A percentile compares a stretch with the other conserved stretches of the same genome.
phyloP scores from a whole-genome alignment of 2,797 vertebrate genomes.

The Lates japonicus region DNA sequence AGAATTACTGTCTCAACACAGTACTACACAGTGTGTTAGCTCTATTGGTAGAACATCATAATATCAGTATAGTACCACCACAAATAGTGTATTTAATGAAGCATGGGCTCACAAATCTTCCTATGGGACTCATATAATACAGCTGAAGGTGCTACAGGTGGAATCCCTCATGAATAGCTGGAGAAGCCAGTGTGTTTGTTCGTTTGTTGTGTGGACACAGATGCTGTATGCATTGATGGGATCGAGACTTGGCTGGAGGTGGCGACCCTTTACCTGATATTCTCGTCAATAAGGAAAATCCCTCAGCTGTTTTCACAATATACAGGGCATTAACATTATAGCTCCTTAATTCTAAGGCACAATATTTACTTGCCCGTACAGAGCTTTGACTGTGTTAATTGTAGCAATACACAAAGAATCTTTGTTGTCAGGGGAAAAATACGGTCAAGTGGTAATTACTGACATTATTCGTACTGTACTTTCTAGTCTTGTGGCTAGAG shows the following conservation, averaged over 20 bases:
- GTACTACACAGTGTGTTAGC: not conserved
- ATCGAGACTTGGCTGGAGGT: constrained; percentile 59
- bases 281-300: constrained; percentile 65
- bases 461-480: not conserved
- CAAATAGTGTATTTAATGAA: constrained; percentile 33
- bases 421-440: not conserved
- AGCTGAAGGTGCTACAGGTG: constrained; percentile 74
- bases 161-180: constrained; percentile 83
- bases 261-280: constrained; percentile 65
- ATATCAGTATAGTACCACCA: not conserved
- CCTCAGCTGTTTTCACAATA: constrained; percentile 46
- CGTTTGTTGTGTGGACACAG: constrained; percentile 81
- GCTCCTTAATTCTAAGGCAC: not conserved
- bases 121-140: constrained; percentile 56
- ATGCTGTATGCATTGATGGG: constrained; percentile 82
- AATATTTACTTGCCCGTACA: constrained; percentile 31
- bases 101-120: constrained; percentile 25
- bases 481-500: constrained; percentile 28
- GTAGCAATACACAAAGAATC: too few species aligned
- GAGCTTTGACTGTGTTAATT: too few species aligned
- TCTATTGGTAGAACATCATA: not conserved
- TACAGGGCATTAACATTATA: constrained; percentile 16
- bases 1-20: not conserved
- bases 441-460: not conserved
- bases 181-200: constrained; percentile 73